Base-by-base conservation (phyloP, 1,140 invertebrate genomes). In the Drosophila punjabiensis region DNA sequence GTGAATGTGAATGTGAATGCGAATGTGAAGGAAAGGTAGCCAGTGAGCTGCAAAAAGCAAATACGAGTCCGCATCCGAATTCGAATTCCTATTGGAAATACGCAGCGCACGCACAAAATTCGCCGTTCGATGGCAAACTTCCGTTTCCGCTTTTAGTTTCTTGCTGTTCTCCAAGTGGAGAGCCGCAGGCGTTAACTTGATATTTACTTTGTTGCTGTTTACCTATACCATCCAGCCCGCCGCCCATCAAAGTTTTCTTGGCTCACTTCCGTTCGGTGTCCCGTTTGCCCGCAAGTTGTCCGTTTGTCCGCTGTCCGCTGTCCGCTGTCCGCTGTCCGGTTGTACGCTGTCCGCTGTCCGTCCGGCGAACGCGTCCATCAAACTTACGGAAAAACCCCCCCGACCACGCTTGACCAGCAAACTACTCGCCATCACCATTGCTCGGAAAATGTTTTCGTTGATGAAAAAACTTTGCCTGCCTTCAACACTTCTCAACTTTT, bases 141-240 rank as follows among this genome's bases (percentile, higher is more conserved):
- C 86, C 86, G 86, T 59, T 90, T 90, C 86, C 86, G 86, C 82
- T 89, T 91, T 86, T 91, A 91, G 87, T 90, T 90, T 82, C 71
- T 68, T 61, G 24, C 68, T 68, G 84, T 63, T 76, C 35, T 43
- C 39, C 73, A 48, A 79, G 78, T 70, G 63, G 60, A 80, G 81
- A 70, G 86, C 86, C 82, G 75, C 82, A 90, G 87, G 86, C 87
- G 87, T 78, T 86, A 82, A 85, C 85, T 89, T 90, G 86, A 89
- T 89, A 89, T 89, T 89, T 90, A 89, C 85, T 90, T 89, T 89
- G 82, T 91, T 82, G 82, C 84, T 89, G 79, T 90, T 89, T 89
- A 89, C 85, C 81, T 79, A 81, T 73, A 81, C 70, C 56, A 58
- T 30, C 52, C 67, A 63, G n/a, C 47, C 58, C 52, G 16, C 67